Percentiles rank a stretch among this genome's conserved stretches.
phyloP scores from a whole-genome alignment of 2,113 vertebrate genomes.

The Dicerorhinus sumatrensis region DNA sequence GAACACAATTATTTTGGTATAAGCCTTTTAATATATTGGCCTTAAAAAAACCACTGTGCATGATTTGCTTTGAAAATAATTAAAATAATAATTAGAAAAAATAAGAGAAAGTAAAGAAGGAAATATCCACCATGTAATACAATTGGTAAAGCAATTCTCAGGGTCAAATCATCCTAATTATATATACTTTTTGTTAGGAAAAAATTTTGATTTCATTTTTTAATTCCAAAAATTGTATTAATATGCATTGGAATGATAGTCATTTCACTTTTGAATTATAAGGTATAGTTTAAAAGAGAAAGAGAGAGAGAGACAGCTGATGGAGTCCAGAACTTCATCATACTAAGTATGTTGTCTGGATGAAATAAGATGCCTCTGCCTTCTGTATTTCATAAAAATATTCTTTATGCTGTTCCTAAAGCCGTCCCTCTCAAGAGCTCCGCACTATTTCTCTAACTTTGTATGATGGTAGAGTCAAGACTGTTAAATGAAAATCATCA shows the following conservation, averaged over 20 bases:
- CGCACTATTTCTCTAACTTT: neutral
- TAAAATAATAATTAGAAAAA: neutral
- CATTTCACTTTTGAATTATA: neutral
- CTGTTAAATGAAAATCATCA: neutral
- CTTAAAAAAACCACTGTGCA: neutral
- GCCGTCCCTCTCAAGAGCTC: neutral
- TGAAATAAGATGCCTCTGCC: neutral
- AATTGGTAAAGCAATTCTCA: neutral
- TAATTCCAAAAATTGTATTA: conserved; percentile 7
- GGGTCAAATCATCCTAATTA: neutral
- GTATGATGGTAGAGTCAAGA: neutral
- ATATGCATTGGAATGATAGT: neutral
- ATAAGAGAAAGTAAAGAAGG: neutral
- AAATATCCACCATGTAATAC: neutral
- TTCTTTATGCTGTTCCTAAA: neutral
- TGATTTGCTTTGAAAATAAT: neutral
- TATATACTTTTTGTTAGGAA: neutral
- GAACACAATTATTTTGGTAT: neutral
- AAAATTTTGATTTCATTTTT: neutral
- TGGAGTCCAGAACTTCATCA: neutral
- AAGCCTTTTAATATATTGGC: neutral
- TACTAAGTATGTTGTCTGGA: neutral
- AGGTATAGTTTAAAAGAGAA: neutral
- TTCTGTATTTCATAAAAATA: neutral
- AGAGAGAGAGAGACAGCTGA: neutral